Conservation (phyloP, 2,888 invertebrate genomes). For the Leptogaster cylindrica region DNA sequence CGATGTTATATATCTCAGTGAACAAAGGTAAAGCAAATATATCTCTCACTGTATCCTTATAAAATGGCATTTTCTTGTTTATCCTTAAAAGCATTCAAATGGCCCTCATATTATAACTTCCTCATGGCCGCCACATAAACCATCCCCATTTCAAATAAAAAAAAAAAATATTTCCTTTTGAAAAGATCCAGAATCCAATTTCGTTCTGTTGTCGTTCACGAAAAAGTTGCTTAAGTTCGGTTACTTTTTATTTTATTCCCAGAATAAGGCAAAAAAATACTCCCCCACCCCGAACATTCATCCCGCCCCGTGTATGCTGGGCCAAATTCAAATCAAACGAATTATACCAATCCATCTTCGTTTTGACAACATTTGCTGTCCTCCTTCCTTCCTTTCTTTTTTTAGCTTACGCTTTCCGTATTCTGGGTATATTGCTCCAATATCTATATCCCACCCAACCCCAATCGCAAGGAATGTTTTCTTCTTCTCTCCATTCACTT, state of each 20-base stretch:
- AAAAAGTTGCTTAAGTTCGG: conserved; percentile 35
- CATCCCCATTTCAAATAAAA: conserved; percentile 8
- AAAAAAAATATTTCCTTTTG: conserved; percentile 5
- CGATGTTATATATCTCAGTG: conserved; percentile 1
- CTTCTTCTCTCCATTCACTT: neutral
- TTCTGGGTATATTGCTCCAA: conserved; percentile 11
- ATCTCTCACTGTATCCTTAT: conserved; percentile 42
- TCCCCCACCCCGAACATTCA: neutral
- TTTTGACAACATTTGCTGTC: conserved; percentile 40
- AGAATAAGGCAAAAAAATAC: too few relatives aligned
- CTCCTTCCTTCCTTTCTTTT: neutral
- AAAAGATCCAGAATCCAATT: conserved; percentile 35
- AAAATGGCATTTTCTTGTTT: conserved; percentile 51
- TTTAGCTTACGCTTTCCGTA: neutral
- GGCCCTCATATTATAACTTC: conserved; percentile 49
- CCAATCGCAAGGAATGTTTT: conserved; percentile 13
- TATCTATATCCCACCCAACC: conserved; percentile 24
- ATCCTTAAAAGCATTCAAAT: conserved; percentile 50
- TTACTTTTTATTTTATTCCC: conserved; percentile 24
- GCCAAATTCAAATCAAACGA: conserved; percentile 48
- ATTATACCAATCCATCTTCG: conserved; percentile 49
- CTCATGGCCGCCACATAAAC: conserved; percentile 45
- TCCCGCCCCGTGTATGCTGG: neutral
- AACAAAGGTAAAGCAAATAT: conserved; percentile 17
- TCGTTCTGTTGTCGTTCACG: conserved; percentile 25